Percentiles rank a stretch among this genome's conserved stretches.
Conservation (phyloP, 1,140 invertebrate species). For the Drosophila sp. region DNA sequence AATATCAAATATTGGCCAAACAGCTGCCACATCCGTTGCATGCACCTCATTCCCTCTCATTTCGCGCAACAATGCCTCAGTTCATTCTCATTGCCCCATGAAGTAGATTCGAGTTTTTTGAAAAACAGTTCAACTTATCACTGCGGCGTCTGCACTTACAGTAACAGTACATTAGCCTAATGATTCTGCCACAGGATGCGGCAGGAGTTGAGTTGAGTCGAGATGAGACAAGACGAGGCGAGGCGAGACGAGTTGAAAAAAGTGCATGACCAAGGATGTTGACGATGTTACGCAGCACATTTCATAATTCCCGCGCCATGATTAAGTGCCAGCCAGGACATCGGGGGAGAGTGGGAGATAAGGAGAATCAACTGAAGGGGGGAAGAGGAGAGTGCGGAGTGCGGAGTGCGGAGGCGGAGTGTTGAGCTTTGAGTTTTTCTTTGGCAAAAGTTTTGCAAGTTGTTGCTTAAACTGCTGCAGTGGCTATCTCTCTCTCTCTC, state of each 20-base stretch:
- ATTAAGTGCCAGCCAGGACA: conserved; percentile 49
- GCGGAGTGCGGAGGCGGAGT: not conserved
- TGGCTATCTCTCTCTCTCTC: not conserved
- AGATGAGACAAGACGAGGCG: not conserved
- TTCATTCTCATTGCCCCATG: not conserved
- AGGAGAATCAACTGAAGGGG: not conserved
- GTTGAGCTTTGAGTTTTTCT: conserved; percentile 49
- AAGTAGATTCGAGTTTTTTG: conserved; percentile 26
- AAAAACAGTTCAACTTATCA: conserved; percentile 29
- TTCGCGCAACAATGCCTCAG: not conserved
- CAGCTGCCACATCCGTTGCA: not conserved
- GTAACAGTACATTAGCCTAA: conserved; percentile 72
- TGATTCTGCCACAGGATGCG: conserved; percentile 53
- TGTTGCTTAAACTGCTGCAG: conserved; percentile 33
- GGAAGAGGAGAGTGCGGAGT: not conserved
- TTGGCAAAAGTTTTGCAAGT: conserved; percentile 60
- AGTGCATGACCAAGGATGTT: conserved; percentile 33
- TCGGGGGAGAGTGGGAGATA: not conserved
- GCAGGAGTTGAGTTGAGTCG: not conserved
- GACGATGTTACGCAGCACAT: conserved; percentile 73
- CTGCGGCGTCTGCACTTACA: conserved; percentile 12
- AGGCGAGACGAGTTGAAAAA: conserved; percentile 18
- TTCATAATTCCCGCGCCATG: conserved; percentile 80
- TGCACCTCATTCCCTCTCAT: not conserved
- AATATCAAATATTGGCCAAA: not conserved